Percentiles rank a stretch among this genome's conserved stretches.
phyloP scores from a whole-genome alignment of 2,797 vertebrate species.

The Microhierax caerulescens region DNA sequence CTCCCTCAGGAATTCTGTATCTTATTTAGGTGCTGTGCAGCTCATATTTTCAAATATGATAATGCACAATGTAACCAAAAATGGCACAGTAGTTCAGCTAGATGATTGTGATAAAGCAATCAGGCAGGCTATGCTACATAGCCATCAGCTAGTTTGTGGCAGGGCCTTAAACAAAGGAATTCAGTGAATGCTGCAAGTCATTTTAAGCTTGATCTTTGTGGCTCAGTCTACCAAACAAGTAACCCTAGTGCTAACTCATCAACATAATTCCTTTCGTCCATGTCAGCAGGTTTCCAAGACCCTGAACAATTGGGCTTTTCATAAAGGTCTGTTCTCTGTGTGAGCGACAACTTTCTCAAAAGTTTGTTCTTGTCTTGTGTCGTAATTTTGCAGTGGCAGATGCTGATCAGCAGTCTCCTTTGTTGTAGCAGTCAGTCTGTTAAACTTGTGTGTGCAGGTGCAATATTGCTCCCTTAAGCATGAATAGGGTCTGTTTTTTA shows the following conservation, averaged over 20 bases:
- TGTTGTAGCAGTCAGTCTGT: not conserved
- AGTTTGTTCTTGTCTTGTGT: not conserved
- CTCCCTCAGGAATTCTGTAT: not conserved
- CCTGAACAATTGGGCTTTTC: constrained; percentile 52
- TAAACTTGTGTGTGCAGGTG: not conserved
- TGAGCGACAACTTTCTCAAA: not conserved
- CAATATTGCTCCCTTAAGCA: not conserved
- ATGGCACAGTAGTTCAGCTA: not conserved
- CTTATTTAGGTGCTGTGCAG: not conserved
- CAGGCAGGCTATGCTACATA: fast-evolving
- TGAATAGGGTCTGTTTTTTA: not conserved
- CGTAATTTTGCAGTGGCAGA: not conserved
- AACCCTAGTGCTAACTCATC: constrained; percentile 34
- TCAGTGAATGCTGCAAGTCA: not conserved
- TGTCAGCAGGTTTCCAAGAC: constrained; percentile 59
- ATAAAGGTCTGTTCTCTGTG: not conserved
- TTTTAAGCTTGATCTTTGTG: not conserved
- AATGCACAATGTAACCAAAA: not conserved
- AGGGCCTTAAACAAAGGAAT: not conserved
- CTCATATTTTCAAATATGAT: fast-evolving
- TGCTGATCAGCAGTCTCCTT: not conserved
- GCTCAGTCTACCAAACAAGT: not conserved
- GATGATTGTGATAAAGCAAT: not conserved
- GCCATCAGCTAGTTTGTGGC: not conserved
- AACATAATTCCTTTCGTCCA: constrained; percentile 41